Percentiles rank a stretch among this genome's conserved stretches.
Evolutionary conservation across 2,113 vertebrate species (phyloP).

Genomic region (Rutilus rutilus): DNA sequence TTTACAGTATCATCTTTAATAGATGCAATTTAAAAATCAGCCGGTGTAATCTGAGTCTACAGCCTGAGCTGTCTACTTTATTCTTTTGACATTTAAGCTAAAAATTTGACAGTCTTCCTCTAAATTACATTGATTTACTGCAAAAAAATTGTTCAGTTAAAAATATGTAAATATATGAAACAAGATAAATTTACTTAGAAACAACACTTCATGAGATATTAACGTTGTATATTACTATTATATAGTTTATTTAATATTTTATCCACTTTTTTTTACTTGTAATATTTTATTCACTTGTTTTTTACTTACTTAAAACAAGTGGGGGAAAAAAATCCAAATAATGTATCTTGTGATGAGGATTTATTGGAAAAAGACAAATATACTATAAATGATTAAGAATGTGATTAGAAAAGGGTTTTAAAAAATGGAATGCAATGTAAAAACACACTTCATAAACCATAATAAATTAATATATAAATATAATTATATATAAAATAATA

Average conservation of each 20-base stretch:
- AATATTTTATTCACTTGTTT: background rate
- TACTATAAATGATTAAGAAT: background rate
- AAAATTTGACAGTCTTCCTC: background rate
- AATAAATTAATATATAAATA: too few relatives aligned
- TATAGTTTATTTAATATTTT: background rate
- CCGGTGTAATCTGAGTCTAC: background rate
- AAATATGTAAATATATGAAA: background rate
- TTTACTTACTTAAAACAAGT: too few relatives aligned
- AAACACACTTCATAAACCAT: background rate
- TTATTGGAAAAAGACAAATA: background rate
- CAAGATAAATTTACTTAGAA: background rate
- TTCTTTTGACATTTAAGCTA: background rate
- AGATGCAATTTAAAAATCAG: background rate
- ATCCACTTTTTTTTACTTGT: background rate
- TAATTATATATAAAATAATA: background rate
- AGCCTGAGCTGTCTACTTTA: background rate
- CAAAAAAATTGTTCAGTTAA: background rate
- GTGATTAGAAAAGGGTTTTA: background rate
- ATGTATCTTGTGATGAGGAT: background rate
- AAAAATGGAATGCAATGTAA: background rate
- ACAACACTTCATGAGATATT: background rate
- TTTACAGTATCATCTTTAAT: conserved; percentile 19
- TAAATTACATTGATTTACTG: background rate
- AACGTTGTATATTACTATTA: background rate
- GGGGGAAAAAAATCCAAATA: too few relatives aligned